Conservation (phyloP, 1,140 invertebrate species). For the Lutraria rhynchaena region DNA sequence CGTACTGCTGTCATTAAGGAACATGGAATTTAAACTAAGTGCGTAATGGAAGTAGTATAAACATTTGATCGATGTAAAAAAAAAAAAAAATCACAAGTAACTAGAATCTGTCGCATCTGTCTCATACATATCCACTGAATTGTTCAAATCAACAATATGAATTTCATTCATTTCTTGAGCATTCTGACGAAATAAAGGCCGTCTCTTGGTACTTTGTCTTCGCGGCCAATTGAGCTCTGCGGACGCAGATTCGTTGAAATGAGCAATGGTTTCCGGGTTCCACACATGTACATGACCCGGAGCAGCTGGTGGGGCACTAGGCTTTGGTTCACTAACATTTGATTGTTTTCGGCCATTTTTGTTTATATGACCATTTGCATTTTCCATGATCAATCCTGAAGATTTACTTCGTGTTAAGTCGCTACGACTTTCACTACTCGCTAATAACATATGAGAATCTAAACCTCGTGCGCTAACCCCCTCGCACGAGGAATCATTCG, state of each 20-base stretch:
- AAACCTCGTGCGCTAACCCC: conserved; percentile 12
- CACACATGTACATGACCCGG: conserved; percentile 45
- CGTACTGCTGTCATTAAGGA: too few relatives aligned
- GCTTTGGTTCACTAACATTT: not conserved
- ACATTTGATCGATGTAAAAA: not conserved
- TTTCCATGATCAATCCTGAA: not conserved
- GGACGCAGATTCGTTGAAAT: conserved; percentile 26
- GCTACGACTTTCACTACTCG: not conserved
- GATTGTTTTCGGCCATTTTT: conserved; percentile 18
- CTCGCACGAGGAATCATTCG: conserved; percentile 22
- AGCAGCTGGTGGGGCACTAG: not conserved
- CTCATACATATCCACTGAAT: not conserved
- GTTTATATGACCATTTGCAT: conserved; percentile 33
- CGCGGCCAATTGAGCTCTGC: conserved; percentile 12
- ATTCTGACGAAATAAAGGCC: conserved; percentile 53
- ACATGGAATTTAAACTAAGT: too few relatives aligned
- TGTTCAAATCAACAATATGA: not conserved
- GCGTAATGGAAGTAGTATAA: conserved; percentile 2
- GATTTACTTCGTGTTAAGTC: not conserved
- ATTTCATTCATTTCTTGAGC: conserved; percentile 53
- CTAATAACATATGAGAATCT: conserved; percentile 4
- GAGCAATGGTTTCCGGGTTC: conserved; percentile 20
- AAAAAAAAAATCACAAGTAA: conserved; percentile 38
- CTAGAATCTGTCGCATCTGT: conserved; percentile 16
- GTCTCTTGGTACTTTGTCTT: conserved; percentile 40